Evolutionary conservation across 2,113 vertebrate genomes (phyloP), one percentile per base, ranked within the genome.

Genomic region (Conger conger): DNA sequence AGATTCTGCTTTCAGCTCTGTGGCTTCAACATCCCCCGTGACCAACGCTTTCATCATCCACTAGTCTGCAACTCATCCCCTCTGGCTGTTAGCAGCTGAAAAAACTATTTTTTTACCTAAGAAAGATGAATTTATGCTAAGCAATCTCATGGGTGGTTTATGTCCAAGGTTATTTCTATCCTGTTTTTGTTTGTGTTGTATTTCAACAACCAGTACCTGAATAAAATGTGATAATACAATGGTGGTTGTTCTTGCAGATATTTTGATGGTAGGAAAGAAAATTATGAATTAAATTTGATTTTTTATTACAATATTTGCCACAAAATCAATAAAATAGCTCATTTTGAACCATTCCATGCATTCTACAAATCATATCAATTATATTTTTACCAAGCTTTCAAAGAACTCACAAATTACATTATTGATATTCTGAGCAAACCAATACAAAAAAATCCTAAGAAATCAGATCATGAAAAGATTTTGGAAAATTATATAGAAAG

Each of bases 11-110:
- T n/a, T 40, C 38, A 80, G 79, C 79, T n/a, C 79, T 6, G 23
- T 45, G 53, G 50, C 50, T 82, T 60, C 50, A 82, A 17, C 45
- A 60, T 82, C 80, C 50, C 80, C 30, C 17, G 80, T 36, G 50
- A 11, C 53, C 80, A 82, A 57, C 30, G 27, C 80, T 82, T 82
- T 82, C 80, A 54, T 57, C 50, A 82, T 17, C 11, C 42, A 27
- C 35, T 36, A 50, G 79, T 80, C 79, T 80, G 79, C 38, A 57
- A 20, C 50, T 82, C 35, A 82, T 60, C 45, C 80, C 80, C 45
- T n/a, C 45, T 60, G 80, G 45, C 80, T 54, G 50, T 80, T 60
- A 82, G 80, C n/a, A 82, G 80, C 50, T 82, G 80, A 57, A 33
- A 60, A 35, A 82, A 82, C 80, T 36, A 23, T 81, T 81, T 79